Base-by-base conservation (phyloP, 23 tunicate species). In the Trididemnum clinides region DNA sequence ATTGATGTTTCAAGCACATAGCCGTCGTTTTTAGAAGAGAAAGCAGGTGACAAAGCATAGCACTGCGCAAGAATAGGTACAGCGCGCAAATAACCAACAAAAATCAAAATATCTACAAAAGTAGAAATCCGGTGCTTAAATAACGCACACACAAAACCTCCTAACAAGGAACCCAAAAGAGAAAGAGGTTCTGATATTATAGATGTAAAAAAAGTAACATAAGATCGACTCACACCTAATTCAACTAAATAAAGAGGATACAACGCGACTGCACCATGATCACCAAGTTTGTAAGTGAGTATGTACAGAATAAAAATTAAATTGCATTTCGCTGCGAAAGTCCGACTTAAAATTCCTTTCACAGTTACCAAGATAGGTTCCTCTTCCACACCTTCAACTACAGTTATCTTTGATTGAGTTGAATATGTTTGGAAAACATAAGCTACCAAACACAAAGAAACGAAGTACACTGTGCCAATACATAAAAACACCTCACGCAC, bases 261-360 rank as follows among this genome's bases (percentile, higher is more conserved):
- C 19, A 77, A 19, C 0, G 84, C 22, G 10, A 34, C 0, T 22
- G 90, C 32, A 63, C 84, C 90, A 38, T 6, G 44, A 64, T 86
- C 90, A 28, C 90, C 84, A 0, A 86, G 58, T 33, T 86, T 86
- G 50, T 86, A 86, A 1, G 35, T 2, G 33, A 86, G 27, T 0
- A 86, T 38, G 34, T 80, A 59, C 10, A 18, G 29, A 6, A 54
- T 31, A 1, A 80, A 59, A 58, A 21, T 4, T 21, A 12, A 12
- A 21, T 62, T 62, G 21, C 27, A 4, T 21, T 62, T 62, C 6
- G 27, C 4, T 12, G 4, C 6, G 21, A 62, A 62, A 12, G 69
- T 62, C 21, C 27, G 18, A 44, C 15, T 44, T 44, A 44, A 44
- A 44, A 44, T 10, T 44, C 15, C 54, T 7, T 15, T 44, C 10